Evolutionary conservation across 1,140 invertebrate species (phyloP), one percentile per base, ranked within the genome.

Genomic region (Camponotus pennsylvanicus): DNA sequence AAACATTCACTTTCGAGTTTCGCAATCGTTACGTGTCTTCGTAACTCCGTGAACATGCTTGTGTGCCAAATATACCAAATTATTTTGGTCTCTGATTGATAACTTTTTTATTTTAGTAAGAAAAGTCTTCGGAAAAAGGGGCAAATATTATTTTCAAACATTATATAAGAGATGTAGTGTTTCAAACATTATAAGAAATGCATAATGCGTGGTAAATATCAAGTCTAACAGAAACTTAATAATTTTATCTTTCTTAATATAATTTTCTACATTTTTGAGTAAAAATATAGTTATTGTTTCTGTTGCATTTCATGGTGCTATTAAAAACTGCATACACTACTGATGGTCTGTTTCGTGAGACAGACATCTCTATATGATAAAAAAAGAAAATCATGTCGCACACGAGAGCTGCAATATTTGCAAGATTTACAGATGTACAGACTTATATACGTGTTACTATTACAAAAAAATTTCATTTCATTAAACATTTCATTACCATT

Each of bases 1-100:
- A 75, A 52, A 5, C 34, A 18, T 76, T 76, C 15, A 76, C 73
- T 76, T 76, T 76, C 73, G 34, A 61, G 37, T 76, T 76, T 76
- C 55, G n/a, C 8, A 76, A 76, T 40, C 15, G 13, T 76, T 61
- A 76, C 73, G 21, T 76, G 13, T 61, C 55, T 76, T 61, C 37
- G 13, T 49, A 27, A 7, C 15, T 42, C 21, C 34, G 8, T 21
- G 15, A 61, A 76, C 15, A 42, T 1, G 21, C n/a, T 52, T 52
- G 27, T 15, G 34, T 8, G 34, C 57, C 34, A 61, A 61, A 6
- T 18, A 3, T 8, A 18, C 21, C 37, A 32, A 76, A 32, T 8
- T 1, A 75, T 7, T 55, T 40, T 27, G n/a, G 71, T 9, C 4
- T 21, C 3, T 27, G 27, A 75, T 15, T 27, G n/a, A 57, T 73